Conservation (phyloP, 2,888 invertebrate species). For the Dicroscelio sp. region DNA sequence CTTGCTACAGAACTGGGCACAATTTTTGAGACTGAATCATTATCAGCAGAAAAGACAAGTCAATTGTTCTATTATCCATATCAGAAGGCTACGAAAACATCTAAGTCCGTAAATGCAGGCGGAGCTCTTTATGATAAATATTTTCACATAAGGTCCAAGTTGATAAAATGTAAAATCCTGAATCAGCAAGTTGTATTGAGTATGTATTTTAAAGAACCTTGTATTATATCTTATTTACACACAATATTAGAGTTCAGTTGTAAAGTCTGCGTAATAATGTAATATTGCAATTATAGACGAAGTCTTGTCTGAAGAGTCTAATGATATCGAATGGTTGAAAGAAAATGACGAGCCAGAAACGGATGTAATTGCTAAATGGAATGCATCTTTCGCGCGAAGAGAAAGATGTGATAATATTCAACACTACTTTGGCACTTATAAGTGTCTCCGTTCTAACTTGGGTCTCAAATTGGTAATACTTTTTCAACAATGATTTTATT, state of each 20-base stretch:
- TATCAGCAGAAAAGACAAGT: not conserved
- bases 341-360: slow-evolving; percentile 25
- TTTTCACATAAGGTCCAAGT: slow-evolving; percentile 16
- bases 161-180: slow-evolving; percentile 18
- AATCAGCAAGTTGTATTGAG: not conserved
- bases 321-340: slow-evolving; percentile 20
- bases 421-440: not conserved
- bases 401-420: slow-evolving; percentile 6
- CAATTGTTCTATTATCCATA: not conserved
- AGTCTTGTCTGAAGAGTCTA: not conserved
- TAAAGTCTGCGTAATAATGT: not conserved
- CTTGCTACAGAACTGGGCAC: not conserved
- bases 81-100: not conserved
- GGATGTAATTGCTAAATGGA: slow-evolving; percentile 25
- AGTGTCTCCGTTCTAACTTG: not conserved
- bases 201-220: not conserved
- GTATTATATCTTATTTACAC: not conserved
- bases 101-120: slow-evolving; percentile 23
- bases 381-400: not conserved
- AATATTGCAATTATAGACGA: not conserved
- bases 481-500: not conserved
- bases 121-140: slow-evolving; percentile 50
- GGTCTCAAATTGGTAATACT: not conserved
- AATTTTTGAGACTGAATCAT: not conserved
- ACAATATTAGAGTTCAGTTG: not conserved